Evolutionary conservation across 37 sponge, comb jelly and placozoan species (phyloP).

Genomic region (Theonella swinhoei): DNA sequence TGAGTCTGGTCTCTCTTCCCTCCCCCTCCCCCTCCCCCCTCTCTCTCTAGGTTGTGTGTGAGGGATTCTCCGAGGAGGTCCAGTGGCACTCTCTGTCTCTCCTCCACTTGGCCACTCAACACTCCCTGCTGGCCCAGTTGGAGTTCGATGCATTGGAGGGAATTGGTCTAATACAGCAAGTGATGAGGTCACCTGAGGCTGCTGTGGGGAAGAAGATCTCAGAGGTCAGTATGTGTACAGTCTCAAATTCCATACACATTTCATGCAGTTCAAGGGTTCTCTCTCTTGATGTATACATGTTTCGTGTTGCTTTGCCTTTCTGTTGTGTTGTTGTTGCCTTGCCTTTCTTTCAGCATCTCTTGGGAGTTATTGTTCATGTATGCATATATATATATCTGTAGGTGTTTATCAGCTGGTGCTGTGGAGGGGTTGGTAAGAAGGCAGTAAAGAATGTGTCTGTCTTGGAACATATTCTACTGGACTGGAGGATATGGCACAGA

Average conservation of each 20-base stretch:
- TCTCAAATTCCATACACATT: background rate
- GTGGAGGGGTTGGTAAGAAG: conserved; percentile 33
- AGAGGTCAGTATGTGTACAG: conserved; percentile 31
- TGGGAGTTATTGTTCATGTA: background rate
- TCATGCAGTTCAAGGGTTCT: too few relatives aligned
- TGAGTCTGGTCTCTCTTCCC: too few relatives aligned
- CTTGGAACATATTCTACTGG: conserved; percentile 82
- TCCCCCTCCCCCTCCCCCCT: background rate
- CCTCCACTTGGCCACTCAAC: conserved; percentile 30
- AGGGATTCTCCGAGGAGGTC: conserved; percentile 43
- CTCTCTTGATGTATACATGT: too few relatives aligned
- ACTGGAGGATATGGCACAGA: conserved; percentile 92
- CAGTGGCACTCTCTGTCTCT: conserved; percentile 52
- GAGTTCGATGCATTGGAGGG: conserved; percentile 71
- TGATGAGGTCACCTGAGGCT: conserved; percentile 58
- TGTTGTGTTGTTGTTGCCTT: background rate
- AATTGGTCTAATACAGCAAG: conserved; percentile 60
- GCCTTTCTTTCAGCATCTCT: background rate
- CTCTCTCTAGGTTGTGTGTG: conserved; percentile 60
- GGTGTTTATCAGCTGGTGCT: conserved; percentile 74
- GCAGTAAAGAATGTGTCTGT: conserved; percentile 53
- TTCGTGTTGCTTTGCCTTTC: too few relatives aligned
- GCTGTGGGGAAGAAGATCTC: conserved; percentile 32
- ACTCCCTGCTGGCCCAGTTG: conserved; percentile 37
- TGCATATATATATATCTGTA: background rate